Conservation (phyloP, 64 coral and sea anemone genomes). For the Dendrophyllia cribrosa region DNA sequence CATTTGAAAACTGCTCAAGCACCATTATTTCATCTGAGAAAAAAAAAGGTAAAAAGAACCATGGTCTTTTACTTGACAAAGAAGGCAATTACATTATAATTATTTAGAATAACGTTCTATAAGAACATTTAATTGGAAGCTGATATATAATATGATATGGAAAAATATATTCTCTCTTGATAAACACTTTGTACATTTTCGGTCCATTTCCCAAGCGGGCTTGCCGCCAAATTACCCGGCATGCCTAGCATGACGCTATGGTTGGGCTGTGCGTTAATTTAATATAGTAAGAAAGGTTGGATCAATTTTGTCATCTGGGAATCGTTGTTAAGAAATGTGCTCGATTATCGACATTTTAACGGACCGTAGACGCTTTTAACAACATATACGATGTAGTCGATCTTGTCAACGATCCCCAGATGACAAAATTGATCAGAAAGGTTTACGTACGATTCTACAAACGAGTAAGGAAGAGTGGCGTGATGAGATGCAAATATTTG, state of each 20-base stretch:
- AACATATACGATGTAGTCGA: too few species aligned
- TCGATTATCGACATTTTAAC: too few species aligned
- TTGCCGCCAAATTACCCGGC: slow-evolving; percentile 51
- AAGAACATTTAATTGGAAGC: not conserved
- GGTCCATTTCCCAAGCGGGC: slow-evolving; percentile 29
- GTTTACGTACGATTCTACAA: not conserved
- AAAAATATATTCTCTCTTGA: slow-evolving; percentile 57
- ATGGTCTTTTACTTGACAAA: too few species aligned
- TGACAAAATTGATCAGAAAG: not conserved
- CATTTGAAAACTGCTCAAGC: too few species aligned
- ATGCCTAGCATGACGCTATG: slow-evolving; percentile 51
- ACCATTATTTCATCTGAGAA: too few species aligned
- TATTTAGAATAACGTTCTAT: not conserved
- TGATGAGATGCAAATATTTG: too few species aligned
- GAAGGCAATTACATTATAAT: not conserved
- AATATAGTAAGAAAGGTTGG: not conserved
- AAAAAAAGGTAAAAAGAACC: too few species aligned
- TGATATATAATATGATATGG: slow-evolving; percentile 33
- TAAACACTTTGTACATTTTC: slow-evolving; percentile 37
- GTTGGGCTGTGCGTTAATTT: not conserved
- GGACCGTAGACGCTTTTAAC: too few species aligned
- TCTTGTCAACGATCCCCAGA: too few species aligned
- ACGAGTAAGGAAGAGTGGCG: not conserved
- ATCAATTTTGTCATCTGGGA: too few species aligned
- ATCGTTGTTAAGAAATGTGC: too few species aligned